A percentile compares a stretch with the other conserved stretches of the same genome.
Evolutionary conservation across 2,888 invertebrate species (phyloP).

Genomic region (Campaea margaritaria): DNA sequence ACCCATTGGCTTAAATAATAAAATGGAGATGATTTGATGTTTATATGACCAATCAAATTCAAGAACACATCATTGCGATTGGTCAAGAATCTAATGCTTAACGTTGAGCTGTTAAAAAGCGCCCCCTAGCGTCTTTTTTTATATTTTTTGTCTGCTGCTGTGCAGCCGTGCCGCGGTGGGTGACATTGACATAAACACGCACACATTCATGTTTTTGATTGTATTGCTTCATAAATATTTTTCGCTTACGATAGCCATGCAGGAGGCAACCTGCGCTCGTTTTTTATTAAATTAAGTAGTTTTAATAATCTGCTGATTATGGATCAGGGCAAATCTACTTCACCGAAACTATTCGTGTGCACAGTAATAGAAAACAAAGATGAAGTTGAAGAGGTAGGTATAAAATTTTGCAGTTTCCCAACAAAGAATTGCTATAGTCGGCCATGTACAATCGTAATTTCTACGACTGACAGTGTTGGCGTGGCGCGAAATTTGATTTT

Average conservation of each 20-base stretch:
- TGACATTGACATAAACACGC: slow-evolving; percentile 59
- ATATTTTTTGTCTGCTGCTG: slow-evolving; percentile 12
- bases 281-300: slow-evolving; percentile 85
- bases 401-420: slow-evolving; percentile 77
- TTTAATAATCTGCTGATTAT: slow-evolving; percentile 79
- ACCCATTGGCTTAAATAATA: not conserved
- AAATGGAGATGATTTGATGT: not conserved
- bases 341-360: slow-evolving; percentile 92
- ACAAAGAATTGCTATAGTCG: slow-evolving; percentile 82
- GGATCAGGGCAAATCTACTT: slow-evolving; percentile 85
- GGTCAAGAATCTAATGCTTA: not conserved
- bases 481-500: slow-evolving; percentile 77
- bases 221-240: slow-evolving; percentile 84
- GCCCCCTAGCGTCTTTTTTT: slow-evolving; percentile 14
- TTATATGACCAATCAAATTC: not conserved
- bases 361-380: slow-evolving; percentile 94
- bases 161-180: slow-evolving; percentile 23
- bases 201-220: slow-evolving; percentile 76
- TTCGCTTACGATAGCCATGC: slow-evolving; percentile 87
- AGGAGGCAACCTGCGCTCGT: slow-evolving; percentile 84
- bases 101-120: not conserved
- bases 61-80: not conserved
- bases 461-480: slow-evolving; percentile 77
- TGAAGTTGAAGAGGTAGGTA: slow-evolving; percentile 94
- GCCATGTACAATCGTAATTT: slow-evolving; percentile 80